Percentiles rank a stretch among this genome's conserved stretches.
These are phyloP conservation scores for Crotalus tigris DNA, from an alignment of 2,113 vertebrate genomes.

Conservation along the genomic window DNA sequence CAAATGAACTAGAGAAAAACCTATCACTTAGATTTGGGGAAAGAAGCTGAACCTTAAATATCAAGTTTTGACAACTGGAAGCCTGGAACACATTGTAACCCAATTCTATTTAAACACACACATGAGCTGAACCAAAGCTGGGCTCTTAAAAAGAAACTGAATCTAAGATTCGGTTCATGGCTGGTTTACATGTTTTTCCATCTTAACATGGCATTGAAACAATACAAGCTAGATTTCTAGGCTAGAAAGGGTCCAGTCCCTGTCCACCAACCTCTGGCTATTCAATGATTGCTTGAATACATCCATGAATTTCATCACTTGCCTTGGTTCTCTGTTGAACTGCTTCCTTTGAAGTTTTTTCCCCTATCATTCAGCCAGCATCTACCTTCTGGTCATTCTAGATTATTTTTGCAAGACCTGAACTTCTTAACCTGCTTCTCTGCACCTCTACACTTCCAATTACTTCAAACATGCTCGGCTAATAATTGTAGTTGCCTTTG, in stretches of 20 bases:
- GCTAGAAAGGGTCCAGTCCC: background rate
- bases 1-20: background rate
- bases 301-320: background rate
- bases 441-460: background rate
- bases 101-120: background rate
- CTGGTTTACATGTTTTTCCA: background rate
- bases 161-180: background rate
- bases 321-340: background rate
- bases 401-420: background rate
- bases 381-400: background rate
- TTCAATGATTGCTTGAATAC: background rate
- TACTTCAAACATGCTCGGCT: background rate
- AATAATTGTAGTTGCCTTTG: background rate
- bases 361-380: background rate
- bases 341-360: background rate
- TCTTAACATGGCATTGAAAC: background rate
- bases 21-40: background rate
- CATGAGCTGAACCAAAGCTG: background rate
- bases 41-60: background rate
- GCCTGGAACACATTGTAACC: background rate
- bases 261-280: background rate
- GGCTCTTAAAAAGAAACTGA: background rate
- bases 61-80: background rate
- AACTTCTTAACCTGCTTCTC: background rate
- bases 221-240: background rate